These are phyloP conservation scores for Sebastes matsubarae DNA, from an alignment of 2,797 vertebrate species.

Conservation along the genomic window DNA sequence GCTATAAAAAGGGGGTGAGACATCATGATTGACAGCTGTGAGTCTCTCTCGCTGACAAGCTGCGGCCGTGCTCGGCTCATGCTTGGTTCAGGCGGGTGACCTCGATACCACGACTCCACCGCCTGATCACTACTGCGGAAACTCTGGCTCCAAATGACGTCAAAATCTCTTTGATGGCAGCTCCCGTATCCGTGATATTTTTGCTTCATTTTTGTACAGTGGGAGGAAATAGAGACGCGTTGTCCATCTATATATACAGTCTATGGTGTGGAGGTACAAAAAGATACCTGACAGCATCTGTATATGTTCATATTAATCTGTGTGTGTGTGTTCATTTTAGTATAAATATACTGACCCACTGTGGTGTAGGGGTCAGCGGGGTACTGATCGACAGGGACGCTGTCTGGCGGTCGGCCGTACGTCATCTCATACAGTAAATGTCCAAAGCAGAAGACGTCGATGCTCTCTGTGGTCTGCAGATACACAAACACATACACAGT, in stretches of 20 bases:
- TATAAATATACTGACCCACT: constrained; percentile 85
- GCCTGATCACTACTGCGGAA: neutral
- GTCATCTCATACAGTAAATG: constrained; percentile 97
- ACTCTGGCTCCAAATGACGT: neutral
- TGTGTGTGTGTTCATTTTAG: neutral
- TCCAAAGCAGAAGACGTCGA: constrained; percentile 94
- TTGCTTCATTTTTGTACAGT: neutral
- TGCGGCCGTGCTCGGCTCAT: neutral
- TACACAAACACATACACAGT: neutral
- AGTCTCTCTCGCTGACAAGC: neutral
- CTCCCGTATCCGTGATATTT: neutral
- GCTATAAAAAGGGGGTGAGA: neutral
- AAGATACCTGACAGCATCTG: neutral
- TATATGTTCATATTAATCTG: neutral
- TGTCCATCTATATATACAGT: neutral
- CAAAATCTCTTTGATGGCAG: too few species aligned
- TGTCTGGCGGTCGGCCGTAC: constrained; percentile 90
- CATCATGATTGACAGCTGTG: neutral
- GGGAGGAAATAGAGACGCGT: neutral
- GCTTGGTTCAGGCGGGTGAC: too few species aligned
- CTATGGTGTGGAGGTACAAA: neutral
- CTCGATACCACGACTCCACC: too few species aligned
- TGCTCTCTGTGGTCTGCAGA: constrained; percentile 89
- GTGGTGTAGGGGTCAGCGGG: constrained; percentile 85
- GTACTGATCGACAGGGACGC: constrained; percentile 88